These are phyloP conservation scores for Dimorphilus gyrociliatus DNA, from an alignment of 2,888 invertebrate species.

Conservation along the genomic window DNA sequence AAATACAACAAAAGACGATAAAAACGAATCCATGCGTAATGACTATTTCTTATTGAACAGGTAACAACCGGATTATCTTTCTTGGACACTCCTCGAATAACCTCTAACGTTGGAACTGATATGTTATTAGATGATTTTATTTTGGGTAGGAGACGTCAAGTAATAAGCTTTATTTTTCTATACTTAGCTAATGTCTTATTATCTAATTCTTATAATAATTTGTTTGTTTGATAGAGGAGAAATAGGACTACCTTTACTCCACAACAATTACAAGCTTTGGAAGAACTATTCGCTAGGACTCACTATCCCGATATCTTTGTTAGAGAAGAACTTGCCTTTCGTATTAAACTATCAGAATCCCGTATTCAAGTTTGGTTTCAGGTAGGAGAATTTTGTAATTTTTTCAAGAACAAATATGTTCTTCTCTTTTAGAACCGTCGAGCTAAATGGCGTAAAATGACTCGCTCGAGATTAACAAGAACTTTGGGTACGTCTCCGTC, in stretches of 20 bases:
- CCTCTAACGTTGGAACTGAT: too few relatives aligned
- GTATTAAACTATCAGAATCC: slow-evolving; percentile 78
- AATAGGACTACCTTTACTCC: slow-evolving; percentile 86
- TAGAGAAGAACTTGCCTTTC: slow-evolving; percentile 73
- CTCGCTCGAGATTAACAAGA: slow-evolving; percentile 52
- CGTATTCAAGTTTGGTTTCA: slow-evolving; percentile 75
- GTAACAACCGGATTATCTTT: too few relatives aligned
- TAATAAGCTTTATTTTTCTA: slow-evolving; percentile 1
- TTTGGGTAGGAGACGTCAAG: slow-evolving; percentile 8
- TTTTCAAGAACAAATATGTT: not conserved
- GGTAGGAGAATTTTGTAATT: too few relatives aligned
- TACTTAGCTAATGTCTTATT: not conserved
- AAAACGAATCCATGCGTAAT: too few relatives aligned
- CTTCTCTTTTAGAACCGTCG: slow-evolving; percentile 77
- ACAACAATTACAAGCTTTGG: slow-evolving; percentile 75
- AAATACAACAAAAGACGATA: too few relatives aligned
- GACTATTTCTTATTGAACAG: too few relatives aligned
- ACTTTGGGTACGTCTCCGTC: too few relatives aligned
- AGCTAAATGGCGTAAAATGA: slow-evolving; percentile 79
- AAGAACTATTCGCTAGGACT: slow-evolving; percentile 78
- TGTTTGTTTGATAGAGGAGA: slow-evolving; percentile 51
- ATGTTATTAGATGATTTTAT: slow-evolving; percentile 8
- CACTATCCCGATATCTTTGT: slow-evolving; percentile 79
- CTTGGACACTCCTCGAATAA: not conserved
- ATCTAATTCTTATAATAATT: too few relatives aligned